Evolutionary conservation across 2,888 invertebrate species (phyloP).

Genomic region (Acrobasis consociella): DNA sequence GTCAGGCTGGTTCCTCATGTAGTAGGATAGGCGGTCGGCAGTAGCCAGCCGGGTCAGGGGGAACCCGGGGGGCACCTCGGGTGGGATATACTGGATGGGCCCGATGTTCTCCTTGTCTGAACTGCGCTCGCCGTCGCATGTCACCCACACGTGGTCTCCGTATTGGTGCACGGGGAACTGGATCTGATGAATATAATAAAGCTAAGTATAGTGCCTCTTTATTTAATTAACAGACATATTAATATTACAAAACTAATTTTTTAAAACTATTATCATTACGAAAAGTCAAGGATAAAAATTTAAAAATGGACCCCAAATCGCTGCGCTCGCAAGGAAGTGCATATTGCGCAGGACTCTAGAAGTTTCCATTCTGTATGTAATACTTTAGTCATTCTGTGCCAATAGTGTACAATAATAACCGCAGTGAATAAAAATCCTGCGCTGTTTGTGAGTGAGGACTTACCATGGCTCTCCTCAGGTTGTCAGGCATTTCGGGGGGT

Average conservation of each 20-base stretch:
- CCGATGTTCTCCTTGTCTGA: conserved; percentile 91
- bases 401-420: no score
- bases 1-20: conserved; percentile 60
- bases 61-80: conserved; percentile 82
- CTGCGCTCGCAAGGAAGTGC: no score
- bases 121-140: conserved; percentile 90
- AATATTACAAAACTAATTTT: no score
- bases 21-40: conserved; percentile 65
- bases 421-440: no score
- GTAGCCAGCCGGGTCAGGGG: conserved; percentile 64
- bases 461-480: conserved; percentile 86
- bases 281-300: no score
- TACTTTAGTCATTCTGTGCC: no score
- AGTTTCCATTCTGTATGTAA: no score
- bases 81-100: conserved; percentile 86
- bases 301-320: no score
- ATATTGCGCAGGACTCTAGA: no score
- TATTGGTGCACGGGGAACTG: conserved; percentile 59
- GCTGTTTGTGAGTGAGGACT: conserved; percentile 27
- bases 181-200: conserved; percentile 49
- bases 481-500: conserved; percentile 88
- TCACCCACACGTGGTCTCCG: conserved; percentile 89
- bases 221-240: no score
- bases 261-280: no score
- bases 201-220: no score